phyloP scores from a whole-genome alignment of 1,140 invertebrate species.

The Mercenaria mercenaria region DNA sequence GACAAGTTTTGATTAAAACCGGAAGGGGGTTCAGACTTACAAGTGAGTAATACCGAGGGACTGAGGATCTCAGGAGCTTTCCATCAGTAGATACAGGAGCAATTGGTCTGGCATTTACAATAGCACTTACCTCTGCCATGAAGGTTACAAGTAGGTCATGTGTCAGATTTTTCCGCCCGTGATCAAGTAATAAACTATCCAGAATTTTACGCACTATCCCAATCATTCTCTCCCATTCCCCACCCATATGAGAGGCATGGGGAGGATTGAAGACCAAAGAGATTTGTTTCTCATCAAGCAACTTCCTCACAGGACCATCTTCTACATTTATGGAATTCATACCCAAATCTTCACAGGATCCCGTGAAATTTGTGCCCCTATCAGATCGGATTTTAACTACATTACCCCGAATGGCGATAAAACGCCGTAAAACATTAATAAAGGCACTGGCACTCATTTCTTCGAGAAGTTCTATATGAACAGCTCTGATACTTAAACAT shows the following conservation, averaged over 20 bases:
- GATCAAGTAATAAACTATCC: slow-evolving; percentile 49
- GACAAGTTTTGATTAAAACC: background rate
- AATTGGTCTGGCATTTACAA: slow-evolving; percentile 65
- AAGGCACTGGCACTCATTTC: slow-evolving; percentile 57
- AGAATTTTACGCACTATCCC: slow-evolving; percentile 57
- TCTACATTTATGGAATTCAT: slow-evolving; percentile 30
- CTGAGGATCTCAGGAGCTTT: slow-evolving; percentile 40
- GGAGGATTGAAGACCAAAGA: slow-evolving; percentile 61
- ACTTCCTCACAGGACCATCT: slow-evolving; percentile 17
- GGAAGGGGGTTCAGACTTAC: background rate
- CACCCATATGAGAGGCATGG: slow-evolving; percentile 57
- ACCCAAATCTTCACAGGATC: background rate
- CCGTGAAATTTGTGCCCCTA: slow-evolving; percentile 66
- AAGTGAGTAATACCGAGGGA: slow-evolving; percentile 55
- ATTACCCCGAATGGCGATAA: background rate
- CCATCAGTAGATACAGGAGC: slow-evolving; percentile 57
- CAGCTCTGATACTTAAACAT: slow-evolving; percentile 32
- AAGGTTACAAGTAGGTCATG: slow-evolving; percentile 70
- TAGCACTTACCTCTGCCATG: slow-evolving; percentile 61
- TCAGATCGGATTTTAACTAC: slow-evolving; percentile 32
- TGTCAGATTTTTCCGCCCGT: slow-evolving; percentile 54
- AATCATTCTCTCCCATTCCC: slow-evolving; percentile 71
- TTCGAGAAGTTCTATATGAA: slow-evolving; percentile 70
- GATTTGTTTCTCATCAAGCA: slow-evolving; percentile 13
- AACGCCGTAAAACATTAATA: slow-evolving; percentile 64